Evolutionary conservation across 2,797 vertebrate species (phyloP).

Genomic region (Enteromius viviparus): DNA sequence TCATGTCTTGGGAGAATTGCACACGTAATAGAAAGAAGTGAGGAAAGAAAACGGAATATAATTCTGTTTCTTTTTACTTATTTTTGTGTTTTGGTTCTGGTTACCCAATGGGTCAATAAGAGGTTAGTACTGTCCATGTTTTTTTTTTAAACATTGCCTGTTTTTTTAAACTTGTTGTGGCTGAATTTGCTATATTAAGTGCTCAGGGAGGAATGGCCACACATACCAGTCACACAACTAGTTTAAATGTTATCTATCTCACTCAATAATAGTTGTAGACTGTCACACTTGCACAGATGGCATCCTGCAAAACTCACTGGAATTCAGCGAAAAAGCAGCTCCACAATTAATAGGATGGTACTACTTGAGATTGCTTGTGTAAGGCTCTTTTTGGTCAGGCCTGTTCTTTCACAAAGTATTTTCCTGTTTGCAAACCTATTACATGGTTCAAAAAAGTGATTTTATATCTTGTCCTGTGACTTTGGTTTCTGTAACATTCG

Average conservation of each 20-base stretch:
- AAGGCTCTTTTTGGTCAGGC: background rate
- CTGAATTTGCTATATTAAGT: conserved; percentile 2
- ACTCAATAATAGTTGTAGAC: conserved; percentile 35
- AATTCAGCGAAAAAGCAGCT: conserved; percentile 18
- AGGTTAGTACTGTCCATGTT: conserved; percentile 15
- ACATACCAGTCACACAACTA: conserved; percentile 1
- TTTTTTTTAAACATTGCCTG: background rate
- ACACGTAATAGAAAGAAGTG: conserved; percentile 37
- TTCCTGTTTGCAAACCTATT: background rate
- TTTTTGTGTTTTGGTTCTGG: conserved; percentile 19
- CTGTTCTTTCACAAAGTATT: background rate
- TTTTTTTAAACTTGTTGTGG: background rate
- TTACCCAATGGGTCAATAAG: conserved; percentile 20
- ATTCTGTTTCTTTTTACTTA: conserved; percentile 5
- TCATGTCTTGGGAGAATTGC: conserved; percentile 34
- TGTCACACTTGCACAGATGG: conserved; percentile 43
- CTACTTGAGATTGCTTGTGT: conserved; percentile 4
- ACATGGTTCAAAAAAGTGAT: background rate
- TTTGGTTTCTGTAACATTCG: background rate
- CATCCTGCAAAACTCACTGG: conserved; percentile 23
- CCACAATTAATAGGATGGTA: background rate
- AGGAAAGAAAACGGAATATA: conserved; percentile 4
- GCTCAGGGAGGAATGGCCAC: conserved; percentile 8
- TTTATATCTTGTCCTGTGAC: background rate
- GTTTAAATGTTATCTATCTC: conserved; percentile 10